Evolutionary conservation across 2,797 vertebrate genomes (phyloP).

Genomic region (Florisuga fusca): DNA sequence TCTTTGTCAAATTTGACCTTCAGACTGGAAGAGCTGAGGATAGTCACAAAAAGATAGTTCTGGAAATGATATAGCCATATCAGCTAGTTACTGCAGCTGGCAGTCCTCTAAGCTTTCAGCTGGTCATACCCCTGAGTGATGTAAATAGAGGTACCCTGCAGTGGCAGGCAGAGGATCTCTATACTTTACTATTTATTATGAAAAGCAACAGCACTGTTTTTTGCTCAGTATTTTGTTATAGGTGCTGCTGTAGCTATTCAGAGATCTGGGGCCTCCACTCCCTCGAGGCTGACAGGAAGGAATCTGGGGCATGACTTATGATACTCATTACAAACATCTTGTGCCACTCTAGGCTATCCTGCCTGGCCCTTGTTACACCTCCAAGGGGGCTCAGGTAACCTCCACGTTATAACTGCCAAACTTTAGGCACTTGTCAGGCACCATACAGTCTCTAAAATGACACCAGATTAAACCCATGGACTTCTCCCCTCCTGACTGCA

Average conservation of each 20-base stretch:
- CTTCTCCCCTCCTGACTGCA: neutral
- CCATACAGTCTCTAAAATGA: neutral
- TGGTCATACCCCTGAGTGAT: neutral
- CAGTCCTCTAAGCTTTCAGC: neutral
- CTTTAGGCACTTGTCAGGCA: neutral
- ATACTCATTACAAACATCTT: neutral
- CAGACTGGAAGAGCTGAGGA: neutral
- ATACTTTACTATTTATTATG: neutral
- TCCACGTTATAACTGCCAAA: neutral
- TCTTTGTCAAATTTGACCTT: neutral
- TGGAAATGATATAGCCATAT: neutral
- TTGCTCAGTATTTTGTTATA: neutral
- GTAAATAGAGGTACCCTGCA: neutral
- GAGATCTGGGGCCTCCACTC: neutral
- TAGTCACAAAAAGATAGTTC: neutral
- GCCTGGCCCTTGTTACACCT: neutral
- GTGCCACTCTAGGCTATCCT: neutral
- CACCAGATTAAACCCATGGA: neutral
- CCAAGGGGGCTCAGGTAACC: rapidly evolving
- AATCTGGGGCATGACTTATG: neutral
- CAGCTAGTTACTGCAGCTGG: neutral
- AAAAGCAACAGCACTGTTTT: neutral
- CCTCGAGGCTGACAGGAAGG: neutral
- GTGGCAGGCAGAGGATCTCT: neutral
- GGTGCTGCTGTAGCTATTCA: neutral